Conservation (phyloP, 2,888 invertebrate species). For the Uloborus plumipes region DNA sequence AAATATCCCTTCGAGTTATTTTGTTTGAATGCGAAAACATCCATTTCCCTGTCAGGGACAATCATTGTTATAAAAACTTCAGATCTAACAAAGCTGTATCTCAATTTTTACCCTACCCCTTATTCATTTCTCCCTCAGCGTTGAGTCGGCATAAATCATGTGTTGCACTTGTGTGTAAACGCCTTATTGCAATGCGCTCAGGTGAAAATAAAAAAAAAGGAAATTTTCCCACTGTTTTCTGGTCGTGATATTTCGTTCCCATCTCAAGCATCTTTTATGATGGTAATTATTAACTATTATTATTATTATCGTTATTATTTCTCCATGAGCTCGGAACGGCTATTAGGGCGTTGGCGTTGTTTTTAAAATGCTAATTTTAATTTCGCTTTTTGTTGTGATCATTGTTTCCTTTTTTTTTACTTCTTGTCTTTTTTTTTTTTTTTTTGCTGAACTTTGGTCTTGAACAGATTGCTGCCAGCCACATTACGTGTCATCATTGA, state of each 20-base stretch:
- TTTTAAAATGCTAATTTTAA: slow-evolving; percentile 45
- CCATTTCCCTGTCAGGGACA: too few relatives aligned
- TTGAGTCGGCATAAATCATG: slow-evolving; percentile 39
- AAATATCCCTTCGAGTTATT: too few relatives aligned
- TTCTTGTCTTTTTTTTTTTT: neutral
- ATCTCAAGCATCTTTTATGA: slow-evolving; percentile 24
- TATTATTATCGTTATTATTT: slow-evolving; percentile 27
- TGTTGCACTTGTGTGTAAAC: slow-evolving; percentile 32
- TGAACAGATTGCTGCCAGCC: slow-evolving; percentile 16
- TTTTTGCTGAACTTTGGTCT: slow-evolving; percentile 10
- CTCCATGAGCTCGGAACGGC: neutral
- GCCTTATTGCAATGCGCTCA: slow-evolving; percentile 6
- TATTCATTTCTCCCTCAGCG: neutral
- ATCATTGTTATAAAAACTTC: too few relatives aligned
- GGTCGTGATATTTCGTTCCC: slow-evolving; percentile 33
- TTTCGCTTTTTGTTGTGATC: neutral
- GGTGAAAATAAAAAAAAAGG: neutral
- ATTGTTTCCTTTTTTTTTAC: slow-evolving; percentile 1
- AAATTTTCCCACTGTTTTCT: slow-evolving; percentile 32
- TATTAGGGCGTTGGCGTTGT: neutral
- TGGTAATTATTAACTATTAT: slow-evolving; percentile 43
- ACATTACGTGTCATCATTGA: neutral
- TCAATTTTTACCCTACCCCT: slow-evolving; percentile 7
- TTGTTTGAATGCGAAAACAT: too few relatives aligned
- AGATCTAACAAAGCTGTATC: too few relatives aligned